Conservation (phyloP, 2,113 vertebrate species). For the Carettochelys insculpta region DNA sequence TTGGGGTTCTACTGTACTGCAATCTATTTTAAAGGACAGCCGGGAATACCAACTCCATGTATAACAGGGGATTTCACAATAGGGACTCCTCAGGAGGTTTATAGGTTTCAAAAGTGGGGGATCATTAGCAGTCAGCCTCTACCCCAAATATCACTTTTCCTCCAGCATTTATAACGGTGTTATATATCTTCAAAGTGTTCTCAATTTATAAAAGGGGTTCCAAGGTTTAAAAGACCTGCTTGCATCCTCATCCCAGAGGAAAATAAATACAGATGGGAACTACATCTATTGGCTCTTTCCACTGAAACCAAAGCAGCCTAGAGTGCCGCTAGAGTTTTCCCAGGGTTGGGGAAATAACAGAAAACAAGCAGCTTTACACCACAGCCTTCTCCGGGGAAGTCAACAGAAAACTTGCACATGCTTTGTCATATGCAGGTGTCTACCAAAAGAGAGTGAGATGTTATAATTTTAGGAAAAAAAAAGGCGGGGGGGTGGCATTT, state of each 20-base stretch:
- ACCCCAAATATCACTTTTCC: no score
- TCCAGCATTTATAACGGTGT: no score
- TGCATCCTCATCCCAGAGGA: not conserved
- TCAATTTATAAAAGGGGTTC: no score
- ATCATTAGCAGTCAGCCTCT: no score
- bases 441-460: not conserved
- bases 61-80: no score
- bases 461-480: not conserved
- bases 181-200: no score
- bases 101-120: no score
- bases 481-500: no score
- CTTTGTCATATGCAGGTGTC: not conserved
- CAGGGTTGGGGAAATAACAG: not conserved
- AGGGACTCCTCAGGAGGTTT: no score
- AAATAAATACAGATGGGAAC: not conserved
- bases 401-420: not conserved
- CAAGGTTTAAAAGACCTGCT: not conserved
- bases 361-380: not conserved
- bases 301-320: not conserved
- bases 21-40: not conserved
- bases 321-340: not conserved
- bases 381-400: not conserved
- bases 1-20: no score
- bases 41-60: fast-evolving
- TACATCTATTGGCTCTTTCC: not conserved